phyloP scores from a whole-genome alignment of 2,888 invertebrate species.

The Pseudoips prasinana region DNA sequence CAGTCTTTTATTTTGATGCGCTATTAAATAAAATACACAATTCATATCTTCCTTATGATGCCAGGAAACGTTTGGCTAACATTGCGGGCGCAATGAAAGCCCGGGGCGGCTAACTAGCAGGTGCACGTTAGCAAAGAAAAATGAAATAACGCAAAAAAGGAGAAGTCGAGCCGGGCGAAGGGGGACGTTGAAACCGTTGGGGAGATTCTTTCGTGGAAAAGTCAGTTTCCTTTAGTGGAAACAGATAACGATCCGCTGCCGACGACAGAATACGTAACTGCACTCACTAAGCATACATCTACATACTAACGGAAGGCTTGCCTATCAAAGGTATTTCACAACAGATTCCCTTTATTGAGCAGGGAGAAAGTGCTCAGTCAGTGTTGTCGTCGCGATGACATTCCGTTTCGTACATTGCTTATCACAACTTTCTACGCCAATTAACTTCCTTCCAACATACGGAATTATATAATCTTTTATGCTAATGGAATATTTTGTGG shows the following conservation, averaged over 20 bases:
- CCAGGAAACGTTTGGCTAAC: slow-evolving; percentile 46
- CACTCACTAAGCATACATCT: slow-evolving; percentile 70
- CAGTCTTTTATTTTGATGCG: no score
- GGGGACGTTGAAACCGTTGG: slow-evolving; percentile 58
- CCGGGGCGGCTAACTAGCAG: slow-evolving; percentile 75
- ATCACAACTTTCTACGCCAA: slow-evolving; percentile 24
- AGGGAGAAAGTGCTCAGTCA: slow-evolving; percentile 52
- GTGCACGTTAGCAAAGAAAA: slow-evolving; percentile 77
- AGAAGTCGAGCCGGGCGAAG: slow-evolving; percentile 59
- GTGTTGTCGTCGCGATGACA: slow-evolving; percentile 40
- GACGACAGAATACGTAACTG: slow-evolving; percentile 80
- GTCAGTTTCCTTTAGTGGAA: slow-evolving; percentile 81
- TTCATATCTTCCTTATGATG: slow-evolving; percentile 37
- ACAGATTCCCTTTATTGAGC: slow-evolving; percentile 51
- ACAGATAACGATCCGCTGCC: slow-evolving; percentile 81
- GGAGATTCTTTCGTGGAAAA: slow-evolving; percentile 77
- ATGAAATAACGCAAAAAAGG: slow-evolving; percentile 78
- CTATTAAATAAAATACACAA: no score
- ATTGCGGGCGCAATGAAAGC: slow-evolving; percentile 57
- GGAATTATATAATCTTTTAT: slow-evolving; percentile 3
- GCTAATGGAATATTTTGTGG: neutral
- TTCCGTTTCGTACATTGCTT: slow-evolving; percentile 26
- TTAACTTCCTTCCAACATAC: slow-evolving; percentile 23
- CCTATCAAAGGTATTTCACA: slow-evolving; percentile 67
- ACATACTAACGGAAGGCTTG: slow-evolving; percentile 52